Conservation (phyloP, 2,888 invertebrate species). For the Beris morrisii region DNA sequence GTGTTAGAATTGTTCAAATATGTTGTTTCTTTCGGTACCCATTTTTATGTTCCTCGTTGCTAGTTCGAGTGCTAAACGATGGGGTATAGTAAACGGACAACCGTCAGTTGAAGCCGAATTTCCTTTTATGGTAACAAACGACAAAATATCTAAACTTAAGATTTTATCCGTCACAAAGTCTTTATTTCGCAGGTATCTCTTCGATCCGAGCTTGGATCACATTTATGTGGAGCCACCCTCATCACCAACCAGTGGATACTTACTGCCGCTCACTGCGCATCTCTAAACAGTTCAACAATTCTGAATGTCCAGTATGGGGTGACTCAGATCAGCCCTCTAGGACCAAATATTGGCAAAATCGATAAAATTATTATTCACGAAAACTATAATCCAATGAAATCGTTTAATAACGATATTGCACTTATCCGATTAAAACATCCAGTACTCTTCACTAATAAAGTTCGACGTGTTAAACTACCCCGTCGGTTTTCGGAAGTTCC, state of each 20-base stretch:
- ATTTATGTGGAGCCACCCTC: conserved; percentile 48
- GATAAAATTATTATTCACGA: conserved; percentile 50
- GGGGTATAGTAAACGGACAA: conserved; percentile 50
- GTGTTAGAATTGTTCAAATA: too few relatives aligned
- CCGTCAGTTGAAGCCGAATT: conserved; percentile 44
- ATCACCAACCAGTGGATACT: conserved; percentile 44
- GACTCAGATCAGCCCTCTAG: conserved; percentile 41
- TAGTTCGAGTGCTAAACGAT: too few relatives aligned
- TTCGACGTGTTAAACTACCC: conserved; percentile 47
- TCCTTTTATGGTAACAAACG: conserved; percentile 47
- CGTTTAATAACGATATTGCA: conserved; percentile 55
- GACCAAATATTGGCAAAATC: conserved; percentile 45
- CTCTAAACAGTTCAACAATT: conserved; percentile 20
- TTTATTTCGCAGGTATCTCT: conserved; percentile 38
- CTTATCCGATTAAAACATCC: conserved; percentile 49
- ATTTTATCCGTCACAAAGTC: too few relatives aligned
- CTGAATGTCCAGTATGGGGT: conserved; percentile 47
- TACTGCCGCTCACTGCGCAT: conserved; percentile 50
- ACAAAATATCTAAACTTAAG: too few relatives aligned
- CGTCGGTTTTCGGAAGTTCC: conserved; percentile 34
- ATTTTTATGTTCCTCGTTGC: too few relatives aligned
- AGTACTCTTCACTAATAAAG: conserved; percentile 44
- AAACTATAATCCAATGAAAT: conserved; percentile 43
- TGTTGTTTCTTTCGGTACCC: too few relatives aligned
- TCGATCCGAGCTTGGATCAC: conserved; percentile 41